These are phyloP conservation scores for Saguinus midas DNA, from an alignment of 2,113 vertebrate genomes.

Conservation along the genomic window DNA sequence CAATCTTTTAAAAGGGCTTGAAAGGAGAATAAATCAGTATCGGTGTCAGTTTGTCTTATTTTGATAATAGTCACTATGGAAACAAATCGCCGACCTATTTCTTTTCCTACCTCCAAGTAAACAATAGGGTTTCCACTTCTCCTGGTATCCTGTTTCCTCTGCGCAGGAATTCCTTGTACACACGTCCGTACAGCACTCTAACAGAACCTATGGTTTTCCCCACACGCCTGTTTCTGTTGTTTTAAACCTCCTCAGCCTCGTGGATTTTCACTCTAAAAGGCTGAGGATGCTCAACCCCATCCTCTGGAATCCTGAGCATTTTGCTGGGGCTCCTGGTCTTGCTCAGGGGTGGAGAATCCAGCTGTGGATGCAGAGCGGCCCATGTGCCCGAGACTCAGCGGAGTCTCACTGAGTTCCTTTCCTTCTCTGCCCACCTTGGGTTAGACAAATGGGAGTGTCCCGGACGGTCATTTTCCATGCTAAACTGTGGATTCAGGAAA, in stretches of 20 bases:
- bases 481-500: neutral
- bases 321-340: neutral
- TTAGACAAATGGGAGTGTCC: neutral
- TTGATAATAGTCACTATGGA: conserved; percentile 84
- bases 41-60: conserved; percentile 81
- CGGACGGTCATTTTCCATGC: neutral
- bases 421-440: neutral
- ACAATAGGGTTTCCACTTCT: conserved; percentile 75
- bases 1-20: conserved; percentile 62
- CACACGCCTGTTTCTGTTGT: neutral
- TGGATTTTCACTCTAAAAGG: neutral
- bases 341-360: neutral
- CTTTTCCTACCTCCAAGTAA: conserved; percentile 79
- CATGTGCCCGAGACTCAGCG: neutral
- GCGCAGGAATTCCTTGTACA: conserved; percentile 53
- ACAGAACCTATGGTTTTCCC: neutral
- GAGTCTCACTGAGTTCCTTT: neutral
- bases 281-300: neutral
- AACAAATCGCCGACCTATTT: conserved; percentile 85
- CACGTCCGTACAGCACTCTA: neutral
- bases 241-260: neutral
- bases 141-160: conserved; percentile 37
- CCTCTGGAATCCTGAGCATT: conserved; percentile 16
- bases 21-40: conserved; percentile 75
- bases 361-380: neutral